A percentile compares a stretch with the other conserved stretches of the same genome.
phyloP scores from a whole-genome alignment of 2,113 vertebrate genomes.

The Helogale parvula region DNA sequence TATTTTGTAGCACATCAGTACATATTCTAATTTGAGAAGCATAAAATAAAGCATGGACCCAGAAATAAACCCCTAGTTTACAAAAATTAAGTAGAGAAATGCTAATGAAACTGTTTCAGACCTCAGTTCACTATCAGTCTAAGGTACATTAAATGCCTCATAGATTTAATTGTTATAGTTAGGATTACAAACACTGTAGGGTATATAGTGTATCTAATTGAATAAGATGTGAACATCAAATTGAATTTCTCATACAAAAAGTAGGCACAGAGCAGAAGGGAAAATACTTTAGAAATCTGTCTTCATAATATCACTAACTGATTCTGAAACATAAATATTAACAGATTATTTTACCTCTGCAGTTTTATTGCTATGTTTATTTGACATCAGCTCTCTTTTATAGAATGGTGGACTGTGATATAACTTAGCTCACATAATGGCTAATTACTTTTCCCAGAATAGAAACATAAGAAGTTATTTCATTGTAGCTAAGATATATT shows the following conservation, averaged over 20 bases:
- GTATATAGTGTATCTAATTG: neutral
- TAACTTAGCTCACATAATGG: neutral
- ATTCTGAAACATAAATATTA: neutral
- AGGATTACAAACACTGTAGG: neutral
- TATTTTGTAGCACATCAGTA: neutral
- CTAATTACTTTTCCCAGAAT: neutral
- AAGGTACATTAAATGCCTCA: neutral
- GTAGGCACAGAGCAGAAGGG: neutral
- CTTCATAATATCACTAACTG: neutral
- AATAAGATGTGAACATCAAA: neutral
- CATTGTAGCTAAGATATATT: neutral
- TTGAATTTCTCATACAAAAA: neutral
- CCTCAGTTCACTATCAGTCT: neutral
- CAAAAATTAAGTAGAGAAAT: neutral
- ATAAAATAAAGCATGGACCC: neutral
- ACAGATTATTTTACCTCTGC: neutral
- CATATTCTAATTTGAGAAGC: neutral
- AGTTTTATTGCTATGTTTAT: neutral
- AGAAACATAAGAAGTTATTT: neutral
- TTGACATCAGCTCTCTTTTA: neutral
- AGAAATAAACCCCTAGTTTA: neutral
- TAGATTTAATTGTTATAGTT: neutral
- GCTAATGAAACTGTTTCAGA: neutral
- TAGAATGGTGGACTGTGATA: neutral
- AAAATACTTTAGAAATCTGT: conserved; percentile 26